Evolutionary conservation across 1,140 invertebrate species (phyloP), one percentile per base, ranked within the genome.

Genomic region (Argopecten irradians): DNA sequence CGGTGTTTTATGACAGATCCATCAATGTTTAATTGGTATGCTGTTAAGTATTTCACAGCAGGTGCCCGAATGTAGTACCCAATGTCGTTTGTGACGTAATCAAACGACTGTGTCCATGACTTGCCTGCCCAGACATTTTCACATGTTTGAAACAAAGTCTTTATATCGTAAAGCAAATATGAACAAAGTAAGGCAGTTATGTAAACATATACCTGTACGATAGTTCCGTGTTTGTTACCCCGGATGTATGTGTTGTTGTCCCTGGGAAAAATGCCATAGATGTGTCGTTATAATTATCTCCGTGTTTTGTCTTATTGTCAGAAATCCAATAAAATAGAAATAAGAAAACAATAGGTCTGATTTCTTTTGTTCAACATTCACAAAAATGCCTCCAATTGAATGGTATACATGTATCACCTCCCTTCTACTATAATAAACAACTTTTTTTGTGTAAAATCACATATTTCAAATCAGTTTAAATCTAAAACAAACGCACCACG

Each of bases 261-360:
- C 28, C 22, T 71, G 55, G 28, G 22, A 71, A 8, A 28, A 46
- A 16, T 46, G 19, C 43, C 43, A 19, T 28, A 71, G 55, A 28
- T 71, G 55, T 71, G 55, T n/a, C 55, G 55, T 71, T 71, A 28
- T 71, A 71, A 28, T 28, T 28, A 71, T 71, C 55, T 71, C n/a
- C 7, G 13, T 71, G 55, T 71, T 55, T 71, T 71, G 55, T 71
- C 55, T 71, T 28, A 71, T 71, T 71, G 55, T 71, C 55, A 71
- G n/a, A 71, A 71, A 71, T 71, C n/a, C 55, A 71, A 71, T 71
- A 71, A 71, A 71, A 71, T 16, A 71, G 55, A 28, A n/a, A 71
- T 28, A 16, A 71, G 43, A 71, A 71, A 71, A 19, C 43, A 11
- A 2, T 22, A 55, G 55, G 28, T 71, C 28, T 71, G 5, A 46